Percentiles rank a stretch among this genome's conserved stretches.
Conservation (phyloP, 1,140 invertebrate species). For the Teleogryllus occipitalis region DNA sequence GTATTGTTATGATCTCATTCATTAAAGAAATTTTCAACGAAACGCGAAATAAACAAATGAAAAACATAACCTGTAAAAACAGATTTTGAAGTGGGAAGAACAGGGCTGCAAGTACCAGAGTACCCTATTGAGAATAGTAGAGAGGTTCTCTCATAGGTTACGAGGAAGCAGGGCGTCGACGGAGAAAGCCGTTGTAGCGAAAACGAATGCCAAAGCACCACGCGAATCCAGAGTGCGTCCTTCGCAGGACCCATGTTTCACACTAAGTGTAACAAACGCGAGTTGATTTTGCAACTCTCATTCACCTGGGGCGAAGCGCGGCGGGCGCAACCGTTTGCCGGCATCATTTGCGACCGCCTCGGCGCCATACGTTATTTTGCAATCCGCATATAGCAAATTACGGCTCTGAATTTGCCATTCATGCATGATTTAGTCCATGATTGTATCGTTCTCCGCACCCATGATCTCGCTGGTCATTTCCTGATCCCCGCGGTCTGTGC, state of each 20-base stretch:
- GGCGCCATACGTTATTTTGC: background rate
- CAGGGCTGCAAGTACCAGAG: no score
- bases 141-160: no score
- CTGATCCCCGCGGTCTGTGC: background rate
- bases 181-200: no score
- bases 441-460: background rate
- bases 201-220: no score
- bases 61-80: no score
- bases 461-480: background rate
- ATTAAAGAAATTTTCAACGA: no score
- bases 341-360: background rate
- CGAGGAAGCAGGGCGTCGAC: no score
- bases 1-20: no score
- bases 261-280: background rate
- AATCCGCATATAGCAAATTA: slow-evolving; percentile 1
- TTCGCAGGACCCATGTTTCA: background rate
- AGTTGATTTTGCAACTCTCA: background rate
- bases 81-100: no score
- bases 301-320: background rate
- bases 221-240: no score
- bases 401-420: background rate
- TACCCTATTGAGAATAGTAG: no score
- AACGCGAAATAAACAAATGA: no score
- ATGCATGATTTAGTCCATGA: background rate
- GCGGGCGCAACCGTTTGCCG: background rate